These are phyloP conservation scores for Lophotriccus pileatus DNA, from an alignment of 2,797 vertebrate species.

Conservation along the genomic window DNA sequence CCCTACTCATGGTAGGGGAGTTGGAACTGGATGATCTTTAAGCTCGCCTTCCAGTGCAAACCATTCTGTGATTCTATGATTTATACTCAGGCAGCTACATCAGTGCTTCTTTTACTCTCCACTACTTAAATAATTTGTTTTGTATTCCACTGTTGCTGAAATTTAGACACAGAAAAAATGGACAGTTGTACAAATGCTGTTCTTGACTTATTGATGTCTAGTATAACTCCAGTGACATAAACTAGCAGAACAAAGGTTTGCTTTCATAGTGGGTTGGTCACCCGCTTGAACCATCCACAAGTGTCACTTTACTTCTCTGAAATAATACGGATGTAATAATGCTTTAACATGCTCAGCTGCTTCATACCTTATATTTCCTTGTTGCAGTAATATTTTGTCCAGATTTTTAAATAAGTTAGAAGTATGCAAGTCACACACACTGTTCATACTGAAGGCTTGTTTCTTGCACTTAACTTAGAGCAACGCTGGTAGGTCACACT, in stretches of 20 bases:
- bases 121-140: slow-evolving; percentile 20
- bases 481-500: neutral
- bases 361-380: slow-evolving; percentile 21
- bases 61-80: neutral
- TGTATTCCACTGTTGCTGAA: neutral
- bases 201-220: slow-evolving; percentile 31
- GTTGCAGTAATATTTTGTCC: slow-evolving; percentile 52
- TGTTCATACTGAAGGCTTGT: neutral
- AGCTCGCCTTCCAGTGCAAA: neutral
- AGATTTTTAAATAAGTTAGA: slow-evolving; percentile 13
- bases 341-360: neutral
- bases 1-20: too few relatives aligned
- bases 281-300: neutral
- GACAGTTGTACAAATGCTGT: neutral
- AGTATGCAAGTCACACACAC: neutral
- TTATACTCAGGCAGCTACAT: neutral
- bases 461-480: neutral
- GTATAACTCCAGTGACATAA: neutral
- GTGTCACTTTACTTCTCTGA: neutral
- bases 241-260: neutral
- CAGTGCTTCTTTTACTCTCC: neutral
- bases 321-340: slow-evolving; percentile 3
- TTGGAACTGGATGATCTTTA: neutral
- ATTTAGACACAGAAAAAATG: slow-evolving; percentile 25
- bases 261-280: neutral